These are phyloP conservation scores for Hermaeophaga mercurialis DNA, from an alignment of 2,888 invertebrate genomes.

Conservation along the genomic window DNA sequence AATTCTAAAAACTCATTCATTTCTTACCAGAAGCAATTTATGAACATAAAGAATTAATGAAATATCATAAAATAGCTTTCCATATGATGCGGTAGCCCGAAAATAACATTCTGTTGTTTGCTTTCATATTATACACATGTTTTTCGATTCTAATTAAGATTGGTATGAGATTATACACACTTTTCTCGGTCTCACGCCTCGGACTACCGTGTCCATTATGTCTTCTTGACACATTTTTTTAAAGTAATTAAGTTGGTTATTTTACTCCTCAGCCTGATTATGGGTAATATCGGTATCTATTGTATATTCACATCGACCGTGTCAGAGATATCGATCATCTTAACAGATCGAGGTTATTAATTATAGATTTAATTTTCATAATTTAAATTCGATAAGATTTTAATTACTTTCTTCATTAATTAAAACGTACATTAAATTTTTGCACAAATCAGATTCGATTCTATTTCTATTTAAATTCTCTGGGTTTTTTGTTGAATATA, in stretches of 20 bases:
- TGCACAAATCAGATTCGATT: too few species aligned
- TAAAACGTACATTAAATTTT: too few species aligned
- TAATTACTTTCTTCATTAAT: not conserved
- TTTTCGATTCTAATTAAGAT: slow-evolving; percentile 4
- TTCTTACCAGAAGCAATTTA: not conserved
- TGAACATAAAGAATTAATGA: not conserved
- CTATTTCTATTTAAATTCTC: too few species aligned
- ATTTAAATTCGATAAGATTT: not conserved
- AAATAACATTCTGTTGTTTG: slow-evolving; percentile 1
- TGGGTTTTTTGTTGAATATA: too few species aligned
- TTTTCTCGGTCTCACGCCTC: not conserved
- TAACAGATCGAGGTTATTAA: not conserved
- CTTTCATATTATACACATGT: slow-evolving; percentile 8
- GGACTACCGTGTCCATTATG: not conserved
- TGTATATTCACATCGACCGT: not conserved
- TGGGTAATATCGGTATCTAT: not conserved
- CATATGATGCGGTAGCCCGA: not conserved
- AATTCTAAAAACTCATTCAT: too few species aligned
- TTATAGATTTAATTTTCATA: not conserved
- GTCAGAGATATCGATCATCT: not conserved
- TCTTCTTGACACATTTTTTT: slow-evolving; percentile 9
- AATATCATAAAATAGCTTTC: not conserved
- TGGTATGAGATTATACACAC: slow-evolving; percentile 6
- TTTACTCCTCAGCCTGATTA: slow-evolving; percentile 1
- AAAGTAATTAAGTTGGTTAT: slow-evolving; percentile 4